phyloP scores from a whole-genome alignment of 2,888 invertebrate genomes.

The Nezara viridula region DNA sequence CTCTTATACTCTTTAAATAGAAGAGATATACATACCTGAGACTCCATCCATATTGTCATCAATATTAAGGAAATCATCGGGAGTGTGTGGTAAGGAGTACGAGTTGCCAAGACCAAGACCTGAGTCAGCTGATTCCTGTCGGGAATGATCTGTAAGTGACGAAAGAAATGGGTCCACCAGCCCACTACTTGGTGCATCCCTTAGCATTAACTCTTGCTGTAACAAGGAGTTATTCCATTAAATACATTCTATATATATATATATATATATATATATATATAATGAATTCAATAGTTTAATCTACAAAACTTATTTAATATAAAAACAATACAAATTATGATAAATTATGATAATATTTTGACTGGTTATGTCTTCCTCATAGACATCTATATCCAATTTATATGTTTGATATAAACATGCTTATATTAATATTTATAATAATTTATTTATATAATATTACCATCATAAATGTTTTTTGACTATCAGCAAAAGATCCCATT shows the following conservation, averaged over 20 bases:
- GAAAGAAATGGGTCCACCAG: slow-evolving; percentile 84
- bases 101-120: slow-evolving; percentile 90
- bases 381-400: too few relatives aligned
- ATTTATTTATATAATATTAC: too few relatives aligned
- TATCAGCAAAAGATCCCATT: too few relatives aligned
- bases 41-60: slow-evolving; percentile 93
- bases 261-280: too few relatives aligned
- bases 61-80: slow-evolving; percentile 93
- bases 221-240: neutral
- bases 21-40: slow-evolving; percentile 72
- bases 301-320: too few relatives aligned
- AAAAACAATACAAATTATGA: neutral
- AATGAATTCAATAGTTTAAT: too few relatives aligned
- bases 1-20: neutral
- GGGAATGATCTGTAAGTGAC: slow-evolving; percentile 87
- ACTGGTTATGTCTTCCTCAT: neutral
- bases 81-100: slow-evolving; percentile 92
- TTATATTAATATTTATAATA: too few relatives aligned
- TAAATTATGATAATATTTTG: neutral
- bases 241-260: too few relatives aligned
- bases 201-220: slow-evolving; percentile 81
- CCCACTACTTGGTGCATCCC: slow-evolving; percentile 74
- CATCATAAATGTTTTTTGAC: too few relatives aligned
- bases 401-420: too few relatives aligned
- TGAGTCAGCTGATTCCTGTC: slow-evolving; percentile 95